A percentile compares a stretch with the other conserved stretches of the same genome.
phyloP scores from a whole-genome alignment of 2,888 invertebrate species.

The Dryomyza anilis region DNA sequence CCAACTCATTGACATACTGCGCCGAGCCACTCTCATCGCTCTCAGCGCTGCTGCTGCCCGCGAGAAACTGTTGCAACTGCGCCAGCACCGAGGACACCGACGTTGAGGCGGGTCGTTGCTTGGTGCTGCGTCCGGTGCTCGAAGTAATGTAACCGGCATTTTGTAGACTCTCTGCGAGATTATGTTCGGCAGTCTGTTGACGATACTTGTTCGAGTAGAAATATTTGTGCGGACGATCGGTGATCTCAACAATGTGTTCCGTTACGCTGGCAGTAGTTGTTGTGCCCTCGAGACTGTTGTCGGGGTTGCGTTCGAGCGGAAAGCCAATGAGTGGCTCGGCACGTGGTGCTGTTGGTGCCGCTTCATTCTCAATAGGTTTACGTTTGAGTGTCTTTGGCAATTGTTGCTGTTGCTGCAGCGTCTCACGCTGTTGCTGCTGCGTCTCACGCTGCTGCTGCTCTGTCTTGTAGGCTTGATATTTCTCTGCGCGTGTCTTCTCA shows the following conservation, averaged over 20 bases:
- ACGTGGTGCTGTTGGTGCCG: constrained; percentile 39
- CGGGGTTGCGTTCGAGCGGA: constrained; percentile 40
- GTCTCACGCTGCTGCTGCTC: constrained; percentile 33
- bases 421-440: no score
- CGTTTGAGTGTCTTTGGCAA: background rate
- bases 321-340: constrained; percentile 52
- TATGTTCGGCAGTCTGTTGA: constrained; percentile 50
- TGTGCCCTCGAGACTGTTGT: constrained; percentile 48
- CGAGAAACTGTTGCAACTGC: constrained; percentile 50
- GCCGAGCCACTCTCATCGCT: constrained; percentile 47
- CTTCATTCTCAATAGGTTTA: constrained; percentile 4
- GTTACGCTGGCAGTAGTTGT: constrained; percentile 41
- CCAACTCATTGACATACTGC: constrained; percentile 50
- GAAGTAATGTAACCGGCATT: constrained; percentile 55
- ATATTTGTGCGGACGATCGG: constrained; percentile 52
- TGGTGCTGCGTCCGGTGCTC: constrained; percentile 42
- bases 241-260: constrained; percentile 44
- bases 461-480: constrained; percentile 46
- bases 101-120: constrained; percentile 39
- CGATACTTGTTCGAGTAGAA: constrained; percentile 56
- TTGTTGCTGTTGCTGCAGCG: no score
- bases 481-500: constrained; percentile 37
- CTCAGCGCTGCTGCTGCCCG: constrained; percentile 46
- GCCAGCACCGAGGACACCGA: constrained; percentile 49
- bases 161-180: constrained; percentile 53